phyloP scores from a whole-genome alignment of 2,113 vertebrate species.

The Microtus oregoni region DNA sequence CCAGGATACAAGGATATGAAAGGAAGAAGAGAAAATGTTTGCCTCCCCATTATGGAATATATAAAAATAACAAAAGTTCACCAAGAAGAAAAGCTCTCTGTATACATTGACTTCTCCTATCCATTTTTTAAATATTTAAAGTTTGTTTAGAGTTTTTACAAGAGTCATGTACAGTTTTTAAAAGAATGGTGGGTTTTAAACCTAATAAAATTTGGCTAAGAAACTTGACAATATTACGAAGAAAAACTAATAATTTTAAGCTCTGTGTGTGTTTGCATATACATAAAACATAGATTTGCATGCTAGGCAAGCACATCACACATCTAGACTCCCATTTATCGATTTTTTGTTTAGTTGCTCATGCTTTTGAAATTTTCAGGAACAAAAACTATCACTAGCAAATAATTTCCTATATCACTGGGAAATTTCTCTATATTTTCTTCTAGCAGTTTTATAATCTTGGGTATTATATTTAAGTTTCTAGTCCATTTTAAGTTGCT shows the following conservation, averaged over 20 bases:
- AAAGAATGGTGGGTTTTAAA: constrained; percentile 49
- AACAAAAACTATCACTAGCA: background rate
- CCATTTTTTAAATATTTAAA: constrained; percentile 4
- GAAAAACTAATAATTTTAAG: constrained; percentile 50
- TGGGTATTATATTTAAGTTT: background rate
- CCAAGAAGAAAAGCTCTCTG: background rate
- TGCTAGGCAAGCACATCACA: background rate
- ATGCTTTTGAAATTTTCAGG: background rate
- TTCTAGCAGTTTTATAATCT: background rate
- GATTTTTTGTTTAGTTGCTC: background rate
- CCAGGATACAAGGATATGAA: background rate
- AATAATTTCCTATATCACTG: background rate
- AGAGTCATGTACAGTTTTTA: background rate
- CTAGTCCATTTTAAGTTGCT: background rate
- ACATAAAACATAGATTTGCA: background rate
- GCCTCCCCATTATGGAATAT: background rate
- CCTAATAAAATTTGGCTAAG: constrained; percentile 55
- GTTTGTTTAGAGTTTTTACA: constrained; percentile 33
- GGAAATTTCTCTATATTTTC: background rate
- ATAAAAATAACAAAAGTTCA: constrained; percentile 30
- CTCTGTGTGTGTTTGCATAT: background rate
- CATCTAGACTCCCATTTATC: background rate
- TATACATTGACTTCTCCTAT: background rate
- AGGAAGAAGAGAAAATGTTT: background rate
- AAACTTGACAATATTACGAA: constrained; percentile 48